A percentile compares a stretch with the other conserved stretches of the same genome.
These are phyloP conservation scores for Forbesichthys papilliferus DNA, from an alignment of 2,113 vertebrate genomes.

Conservation along the genomic window DNA sequence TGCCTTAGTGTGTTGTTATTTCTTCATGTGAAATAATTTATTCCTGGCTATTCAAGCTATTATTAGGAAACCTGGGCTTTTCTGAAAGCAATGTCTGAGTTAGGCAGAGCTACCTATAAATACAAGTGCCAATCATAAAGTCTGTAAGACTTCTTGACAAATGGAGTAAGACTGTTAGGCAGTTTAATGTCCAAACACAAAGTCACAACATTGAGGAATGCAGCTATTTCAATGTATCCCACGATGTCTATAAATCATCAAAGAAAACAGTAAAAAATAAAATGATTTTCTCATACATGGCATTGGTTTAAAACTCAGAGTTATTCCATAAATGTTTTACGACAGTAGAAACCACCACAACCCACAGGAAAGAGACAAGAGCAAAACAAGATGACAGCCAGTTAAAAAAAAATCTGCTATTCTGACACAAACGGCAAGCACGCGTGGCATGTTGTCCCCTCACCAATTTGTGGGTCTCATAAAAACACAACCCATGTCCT, in stretches of 20 bases:
- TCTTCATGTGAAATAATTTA: no score
- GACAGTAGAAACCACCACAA: background rate
- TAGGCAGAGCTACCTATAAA: no score
- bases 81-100: no score
- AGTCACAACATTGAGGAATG: no score
- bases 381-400: constrained; percentile 22
- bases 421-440: constrained; percentile 31
- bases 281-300: background rate
- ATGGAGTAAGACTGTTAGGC: no score
- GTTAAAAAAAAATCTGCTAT: constrained; percentile 21
- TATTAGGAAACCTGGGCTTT: no score
- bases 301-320: background rate
- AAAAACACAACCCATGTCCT: constrained; percentile 43
- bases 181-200: no score
- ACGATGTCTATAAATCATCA: background rate
- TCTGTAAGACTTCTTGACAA: no score
- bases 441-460: constrained; percentile 13
- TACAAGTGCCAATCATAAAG: no score
- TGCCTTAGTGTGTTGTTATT: no score
- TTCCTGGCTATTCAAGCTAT: no score
- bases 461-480: constrained; percentile 6
- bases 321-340: background rate
- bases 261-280: background rate
- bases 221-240: background rate
- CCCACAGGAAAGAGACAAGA: constrained; percentile 5